A percentile compares a stretch with the other conserved stretches of the same genome.
Conservation (phyloP, 2,113 vertebrate genomes). For the Hystrix cristata region DNA sequence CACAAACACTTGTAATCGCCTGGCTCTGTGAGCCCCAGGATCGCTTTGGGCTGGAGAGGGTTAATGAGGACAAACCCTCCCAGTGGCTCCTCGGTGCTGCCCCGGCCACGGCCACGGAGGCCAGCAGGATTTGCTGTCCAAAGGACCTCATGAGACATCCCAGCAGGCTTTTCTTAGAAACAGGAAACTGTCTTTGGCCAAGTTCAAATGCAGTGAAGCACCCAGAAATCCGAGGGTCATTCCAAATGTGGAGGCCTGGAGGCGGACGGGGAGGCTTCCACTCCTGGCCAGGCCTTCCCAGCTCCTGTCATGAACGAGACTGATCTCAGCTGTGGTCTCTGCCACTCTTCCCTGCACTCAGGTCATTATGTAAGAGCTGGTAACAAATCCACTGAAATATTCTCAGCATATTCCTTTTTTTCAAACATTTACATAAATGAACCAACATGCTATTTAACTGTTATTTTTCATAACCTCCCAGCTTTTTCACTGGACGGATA, state of each 20-base stretch:
- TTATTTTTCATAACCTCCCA: constrained; percentile 43
- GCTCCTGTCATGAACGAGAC: neutral
- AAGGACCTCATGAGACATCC: constrained; percentile 58
- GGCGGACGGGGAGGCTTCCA: constrained; percentile 44
- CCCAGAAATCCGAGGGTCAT: constrained; percentile 56
- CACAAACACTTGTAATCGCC: neutral
- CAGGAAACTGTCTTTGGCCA: constrained; percentile 77
- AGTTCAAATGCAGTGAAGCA: constrained; percentile 71
- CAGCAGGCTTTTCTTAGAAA: constrained; percentile 83
- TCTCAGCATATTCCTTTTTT: neutral
- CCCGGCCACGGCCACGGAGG: neutral
- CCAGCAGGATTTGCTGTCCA: constrained; percentile 50
- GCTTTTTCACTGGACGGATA: neutral
- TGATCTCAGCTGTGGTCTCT: constrained; percentile 43
- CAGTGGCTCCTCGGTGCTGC: neutral
- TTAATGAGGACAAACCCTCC: constrained; percentile 18
- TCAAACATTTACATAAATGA: neutral
- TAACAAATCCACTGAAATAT: neutral
- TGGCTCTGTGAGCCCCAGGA: neutral
- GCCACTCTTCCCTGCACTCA: neutral
- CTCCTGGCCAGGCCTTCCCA: neutral
- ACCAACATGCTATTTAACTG: neutral
- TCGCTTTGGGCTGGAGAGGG: neutral
- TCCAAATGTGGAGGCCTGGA: constrained; percentile 40
- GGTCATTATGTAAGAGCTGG: neutral